A percentile compares a stretch with the other conserved stretches of the same genome.
Conservation (phyloP, 2,797 vertebrate species). For the Leptodactylus fallax region DNA sequence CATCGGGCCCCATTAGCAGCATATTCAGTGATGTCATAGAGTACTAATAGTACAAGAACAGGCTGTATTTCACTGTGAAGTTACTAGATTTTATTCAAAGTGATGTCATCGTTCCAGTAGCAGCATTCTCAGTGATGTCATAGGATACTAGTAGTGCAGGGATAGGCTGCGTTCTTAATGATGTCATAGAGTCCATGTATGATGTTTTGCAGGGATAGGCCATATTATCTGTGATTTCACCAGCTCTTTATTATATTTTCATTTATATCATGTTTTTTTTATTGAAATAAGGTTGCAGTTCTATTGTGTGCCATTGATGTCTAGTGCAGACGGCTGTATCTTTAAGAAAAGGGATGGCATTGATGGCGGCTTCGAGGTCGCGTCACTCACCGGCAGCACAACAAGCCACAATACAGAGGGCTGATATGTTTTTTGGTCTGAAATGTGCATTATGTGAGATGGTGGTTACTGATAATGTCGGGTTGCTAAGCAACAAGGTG, state of each 20-base stretch:
- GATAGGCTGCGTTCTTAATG: not conserved
- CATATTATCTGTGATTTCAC: not conserved
- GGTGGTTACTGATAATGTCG: constrained; percentile 16
- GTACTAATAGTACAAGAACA: too few species aligned
- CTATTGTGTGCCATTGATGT: not conserved
- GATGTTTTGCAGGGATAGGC: not conserved
- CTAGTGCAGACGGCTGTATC: not conserved
- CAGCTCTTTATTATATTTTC: not conserved
- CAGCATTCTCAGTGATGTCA: not conserved
- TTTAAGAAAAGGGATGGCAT: not conserved
- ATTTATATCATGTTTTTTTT: not conserved
- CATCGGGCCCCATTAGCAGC: not conserved
- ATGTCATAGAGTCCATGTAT: not conserved
- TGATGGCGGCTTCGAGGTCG: not conserved
- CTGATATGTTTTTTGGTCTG: not conserved
- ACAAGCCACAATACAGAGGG: not conserved
- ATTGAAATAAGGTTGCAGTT: not conserved
- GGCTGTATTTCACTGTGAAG: not conserved
- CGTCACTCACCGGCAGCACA: not conserved
- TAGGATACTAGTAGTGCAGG: not conserved
- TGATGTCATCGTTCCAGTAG: not conserved
- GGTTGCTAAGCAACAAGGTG: constrained; percentile 53
- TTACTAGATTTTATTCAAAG: not conserved
- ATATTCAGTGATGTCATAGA: not conserved
- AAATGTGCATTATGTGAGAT: not conserved